phyloP scores from a whole-genome alignment of 2,113 vertebrate genomes.

The Lampris incognitus region DNA sequence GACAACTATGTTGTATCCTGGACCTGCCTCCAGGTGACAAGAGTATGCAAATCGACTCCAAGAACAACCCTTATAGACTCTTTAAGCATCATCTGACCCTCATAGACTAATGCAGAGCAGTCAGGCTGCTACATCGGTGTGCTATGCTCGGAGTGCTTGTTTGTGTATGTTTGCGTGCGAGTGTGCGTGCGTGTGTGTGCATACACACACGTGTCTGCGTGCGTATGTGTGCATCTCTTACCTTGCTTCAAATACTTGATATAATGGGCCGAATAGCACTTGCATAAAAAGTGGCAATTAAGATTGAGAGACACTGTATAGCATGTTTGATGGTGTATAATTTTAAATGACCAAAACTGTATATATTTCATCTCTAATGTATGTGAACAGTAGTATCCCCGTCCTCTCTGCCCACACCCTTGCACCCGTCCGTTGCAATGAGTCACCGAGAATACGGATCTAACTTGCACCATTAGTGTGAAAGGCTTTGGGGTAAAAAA shows the following conservation, averaged over 20 bases:
- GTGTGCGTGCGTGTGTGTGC: background rate
- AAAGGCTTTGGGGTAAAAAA: slow-evolving; percentile 36
- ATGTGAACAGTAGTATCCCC: slow-evolving; percentile 66
- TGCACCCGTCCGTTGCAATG: slow-evolving; percentile 36
- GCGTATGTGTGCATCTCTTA: slow-evolving; percentile 55
- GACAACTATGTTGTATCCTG: slow-evolving; percentile 50
- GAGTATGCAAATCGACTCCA: slow-evolving; percentile 65
- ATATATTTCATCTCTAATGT: slow-evolving; percentile 61
- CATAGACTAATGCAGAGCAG: slow-evolving; percentile 49
- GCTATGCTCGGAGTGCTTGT: slow-evolving; percentile 54
- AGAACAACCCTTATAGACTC: slow-evolving; percentile 11
- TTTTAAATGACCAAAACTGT: slow-evolving; percentile 70
- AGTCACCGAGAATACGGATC: slow-evolving; percentile 42
- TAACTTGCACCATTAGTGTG: slow-evolving; percentile 34
- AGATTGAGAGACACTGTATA: slow-evolving; percentile 65
- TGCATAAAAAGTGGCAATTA: slow-evolving; percentile 63
- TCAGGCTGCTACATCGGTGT: slow-evolving; percentile 39
- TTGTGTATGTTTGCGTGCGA: slow-evolving; percentile 28
- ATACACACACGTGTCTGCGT: slow-evolving; percentile 10
- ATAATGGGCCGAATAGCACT: slow-evolving; percentile 70
- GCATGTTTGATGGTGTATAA: slow-evolving; percentile 73
- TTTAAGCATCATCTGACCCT: slow-evolving; percentile 45
- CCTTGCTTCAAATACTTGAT: slow-evolving; percentile 77
- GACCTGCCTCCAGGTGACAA: slow-evolving; percentile 51
- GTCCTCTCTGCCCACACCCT: slow-evolving; percentile 46